These are phyloP conservation scores for Sympetrum striolatum DNA, from an alignment of 2,888 invertebrate genomes.

Conservation along the genomic window DNA sequence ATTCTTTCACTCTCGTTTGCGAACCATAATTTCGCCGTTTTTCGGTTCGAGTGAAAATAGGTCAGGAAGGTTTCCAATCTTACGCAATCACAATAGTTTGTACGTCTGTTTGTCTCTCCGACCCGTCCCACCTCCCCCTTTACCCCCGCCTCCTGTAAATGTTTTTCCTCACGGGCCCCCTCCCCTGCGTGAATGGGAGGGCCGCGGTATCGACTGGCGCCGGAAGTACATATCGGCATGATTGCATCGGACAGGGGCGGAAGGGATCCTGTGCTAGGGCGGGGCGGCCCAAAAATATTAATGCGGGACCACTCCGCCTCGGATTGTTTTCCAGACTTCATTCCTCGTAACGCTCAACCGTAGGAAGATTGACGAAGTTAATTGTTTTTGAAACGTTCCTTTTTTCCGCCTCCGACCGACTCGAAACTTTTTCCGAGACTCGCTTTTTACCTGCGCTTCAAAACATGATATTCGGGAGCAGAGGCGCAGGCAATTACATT, in stretches of 20 bases:
- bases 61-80: too few species aligned
- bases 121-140: background rate
- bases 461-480: too few species aligned
- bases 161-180: too few species aligned
- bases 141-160: too few species aligned
- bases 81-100: too few species aligned
- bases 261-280: background rate
- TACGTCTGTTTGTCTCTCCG: background rate
- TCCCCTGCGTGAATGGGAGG: background rate
- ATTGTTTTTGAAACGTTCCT: background rate
- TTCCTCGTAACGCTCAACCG: background rate
- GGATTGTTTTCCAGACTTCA: slow-evolving; percentile 17
- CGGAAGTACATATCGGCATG: slow-evolving; percentile 32
- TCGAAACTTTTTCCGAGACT: too few species aligned
- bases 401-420: background rate
- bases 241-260: slow-evolving; percentile 22
- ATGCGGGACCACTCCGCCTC: background rate
- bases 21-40: too few species aligned
- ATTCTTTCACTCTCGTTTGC: too few species aligned
- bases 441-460: too few species aligned
- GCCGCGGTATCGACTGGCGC: slow-evolving; percentile 12
- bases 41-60: too few species aligned
- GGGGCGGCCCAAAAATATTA: background rate
- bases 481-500: too few species aligned
- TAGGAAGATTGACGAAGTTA: background rate